Percentiles rank a stretch among this genome's conserved stretches.
Conservation (phyloP, 2,113 vertebrate genomes). For the Thermophis baileyi region DNA sequence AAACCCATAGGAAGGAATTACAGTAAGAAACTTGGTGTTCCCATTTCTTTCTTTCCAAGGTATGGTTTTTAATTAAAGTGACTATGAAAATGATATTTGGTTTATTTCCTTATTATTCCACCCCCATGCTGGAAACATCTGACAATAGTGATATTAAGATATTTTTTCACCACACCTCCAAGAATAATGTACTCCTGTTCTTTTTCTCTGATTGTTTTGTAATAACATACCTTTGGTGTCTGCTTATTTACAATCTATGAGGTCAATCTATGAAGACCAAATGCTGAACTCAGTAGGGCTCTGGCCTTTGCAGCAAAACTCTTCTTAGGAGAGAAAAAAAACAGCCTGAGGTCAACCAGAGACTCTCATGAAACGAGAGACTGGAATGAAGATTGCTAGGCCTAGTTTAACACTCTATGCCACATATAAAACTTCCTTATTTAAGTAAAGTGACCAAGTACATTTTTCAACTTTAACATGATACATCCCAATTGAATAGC, state of each 20-base stretch:
- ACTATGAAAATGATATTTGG: neutral
- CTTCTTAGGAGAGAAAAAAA: neutral
- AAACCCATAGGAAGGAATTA: neutral
- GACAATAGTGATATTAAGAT: neutral
- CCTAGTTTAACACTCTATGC: neutral
- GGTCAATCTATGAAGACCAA: neutral
- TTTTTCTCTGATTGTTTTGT: neutral
- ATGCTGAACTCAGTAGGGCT: neutral
- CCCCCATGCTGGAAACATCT: neutral
- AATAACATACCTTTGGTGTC: neutral
- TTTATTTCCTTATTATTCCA: neutral
- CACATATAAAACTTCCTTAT: neutral
- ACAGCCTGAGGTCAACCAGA: neutral
- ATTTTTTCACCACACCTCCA: neutral
- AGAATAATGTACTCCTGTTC: neutral
- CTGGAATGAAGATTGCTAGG: neutral
- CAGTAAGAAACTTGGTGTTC: neutral
- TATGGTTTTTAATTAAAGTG: neutral
- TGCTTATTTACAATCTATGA: neutral
- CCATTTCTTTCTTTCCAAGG: neutral
- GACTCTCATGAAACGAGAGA: neutral
- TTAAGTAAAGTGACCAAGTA: neutral
- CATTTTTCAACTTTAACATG: neutral
- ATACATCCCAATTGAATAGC: neutral
- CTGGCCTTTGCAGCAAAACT: neutral